Evolutionary conservation across 2,888 invertebrate species (phyloP), one percentile per base, ranked within the genome.

Genomic region (Pedicia rivosa): DNA sequence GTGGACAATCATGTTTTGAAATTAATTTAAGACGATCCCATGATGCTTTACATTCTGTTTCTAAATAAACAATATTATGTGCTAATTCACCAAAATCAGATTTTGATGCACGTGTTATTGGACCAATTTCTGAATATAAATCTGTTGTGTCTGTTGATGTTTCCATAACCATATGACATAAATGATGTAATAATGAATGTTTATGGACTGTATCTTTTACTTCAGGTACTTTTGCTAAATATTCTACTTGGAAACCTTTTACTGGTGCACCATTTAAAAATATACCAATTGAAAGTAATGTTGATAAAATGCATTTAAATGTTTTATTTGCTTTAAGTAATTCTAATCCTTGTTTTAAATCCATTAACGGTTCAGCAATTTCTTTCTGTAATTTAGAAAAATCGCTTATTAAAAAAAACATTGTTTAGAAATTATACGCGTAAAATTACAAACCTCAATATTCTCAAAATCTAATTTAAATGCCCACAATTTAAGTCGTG

Each of bases 161-260:
- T 54, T 97, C 94, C 67, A 94, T 83, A 43, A 99, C 91, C 71
- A 95, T 90, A 60, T 88, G 86, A 58, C 95, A 95, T 45, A 98
- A 71, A 61, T 99, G 98, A 62, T 97, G 92, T 42, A 98, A 69
- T 42, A 98, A 66, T 5, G 97, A 92, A 64, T 99, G 95, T 62
- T 98, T 99, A 62, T 98, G 92, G 27, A 98, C 94, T 0, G 97
- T 97, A 62, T 97, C 97, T 65, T 97, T 94, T 29, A 99, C 92
- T 68, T 99, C 92, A 53, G 94, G 92, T 51, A 91, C 88, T 68
- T 97, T 95, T 32, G 91, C 75, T 51, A 99, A 70, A 63, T 97
- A 99, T 53, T 98, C 97, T 47, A 98, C 74, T 57, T 94, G 87
- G 65, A 98, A 98, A 17, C 97, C 98, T 64, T 88, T 90, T 25